Conservation (phyloP, 2,797 vertebrate genomes). For the Artibeus jamaicensis region DNA sequence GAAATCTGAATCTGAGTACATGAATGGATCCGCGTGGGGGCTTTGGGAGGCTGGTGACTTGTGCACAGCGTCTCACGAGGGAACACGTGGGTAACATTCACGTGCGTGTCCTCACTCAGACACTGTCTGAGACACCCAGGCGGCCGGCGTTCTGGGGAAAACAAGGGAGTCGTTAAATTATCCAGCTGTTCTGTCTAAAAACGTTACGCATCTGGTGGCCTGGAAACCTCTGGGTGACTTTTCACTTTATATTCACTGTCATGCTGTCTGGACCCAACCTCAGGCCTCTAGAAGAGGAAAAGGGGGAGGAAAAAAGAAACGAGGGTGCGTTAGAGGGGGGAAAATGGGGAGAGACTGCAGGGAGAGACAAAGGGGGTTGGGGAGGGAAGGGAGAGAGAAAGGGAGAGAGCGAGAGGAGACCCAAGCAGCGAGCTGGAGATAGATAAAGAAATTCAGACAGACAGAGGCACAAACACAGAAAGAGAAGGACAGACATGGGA, state of each 20-base stretch:
- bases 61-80: neutral
- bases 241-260: neutral
- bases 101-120: neutral
- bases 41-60: neutral
- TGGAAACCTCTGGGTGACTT: slow-evolving; percentile 23
- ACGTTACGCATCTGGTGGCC: slow-evolving; percentile 41
- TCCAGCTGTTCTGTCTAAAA: slow-evolving; percentile 55
- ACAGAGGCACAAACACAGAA: neutral
- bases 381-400: too few species aligned
- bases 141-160: fast-evolving
- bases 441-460: neutral
- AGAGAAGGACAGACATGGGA: neutral
- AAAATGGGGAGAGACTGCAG: neutral
- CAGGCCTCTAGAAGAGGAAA: neutral
- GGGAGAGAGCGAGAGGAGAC: neutral
- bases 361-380: neutral
- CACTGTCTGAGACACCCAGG: neutral
- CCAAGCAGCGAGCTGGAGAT: neutral
- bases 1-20: neutral
- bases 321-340: too few species aligned
- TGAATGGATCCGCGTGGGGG: neutral
- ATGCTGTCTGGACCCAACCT: neutral
- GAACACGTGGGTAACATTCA: neutral
- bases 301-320: neutral
- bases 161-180: slow-evolving; percentile 30